A percentile compares a stretch with the other conserved stretches of the same genome.
Conservation (phyloP, 2,797 vertebrate species). For the Eulemur mongoz region DNA sequence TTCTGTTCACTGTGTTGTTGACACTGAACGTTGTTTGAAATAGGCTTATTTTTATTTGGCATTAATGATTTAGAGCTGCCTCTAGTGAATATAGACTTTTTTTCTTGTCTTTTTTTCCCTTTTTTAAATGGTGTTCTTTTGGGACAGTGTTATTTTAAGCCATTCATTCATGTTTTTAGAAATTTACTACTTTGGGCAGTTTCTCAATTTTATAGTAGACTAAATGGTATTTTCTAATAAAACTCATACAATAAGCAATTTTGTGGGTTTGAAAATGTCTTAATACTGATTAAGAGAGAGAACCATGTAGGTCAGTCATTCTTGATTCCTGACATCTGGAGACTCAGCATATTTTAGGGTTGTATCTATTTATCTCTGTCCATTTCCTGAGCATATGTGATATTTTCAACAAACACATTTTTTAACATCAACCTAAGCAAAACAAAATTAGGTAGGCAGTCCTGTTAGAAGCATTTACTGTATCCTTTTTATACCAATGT, state of each 20-base stretch:
- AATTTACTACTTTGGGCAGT: background rate
- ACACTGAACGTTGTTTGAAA: background rate
- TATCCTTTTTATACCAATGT: background rate
- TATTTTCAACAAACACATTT: slow-evolving; percentile 11
- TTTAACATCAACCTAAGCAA: slow-evolving; percentile 26
- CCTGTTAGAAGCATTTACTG: background rate
- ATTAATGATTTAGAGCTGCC: background rate
- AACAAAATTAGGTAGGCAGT: background rate
- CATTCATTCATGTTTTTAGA: background rate
- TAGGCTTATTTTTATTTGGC: slow-evolving; percentile 37
- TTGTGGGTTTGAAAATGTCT: slow-evolving; percentile 18
- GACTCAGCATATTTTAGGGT: background rate
- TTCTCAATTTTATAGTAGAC: slow-evolving; percentile 29
- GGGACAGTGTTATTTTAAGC: background rate
- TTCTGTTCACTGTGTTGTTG: background rate
- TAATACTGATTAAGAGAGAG: background rate
- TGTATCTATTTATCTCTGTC: background rate
- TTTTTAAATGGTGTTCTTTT: background rate
- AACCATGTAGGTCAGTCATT: background rate
- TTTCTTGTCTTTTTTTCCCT: accelerated
- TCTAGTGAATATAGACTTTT: background rate
- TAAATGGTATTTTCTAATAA: slow-evolving; percentile 27
- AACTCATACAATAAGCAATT: background rate
- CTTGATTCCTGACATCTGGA: background rate
- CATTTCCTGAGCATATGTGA: background rate